Percentiles rank a stretch among this genome's conserved stretches.
Conservation (phyloP, 2,888 invertebrate genomes). For the Drosophila subquinaria region DNA sequence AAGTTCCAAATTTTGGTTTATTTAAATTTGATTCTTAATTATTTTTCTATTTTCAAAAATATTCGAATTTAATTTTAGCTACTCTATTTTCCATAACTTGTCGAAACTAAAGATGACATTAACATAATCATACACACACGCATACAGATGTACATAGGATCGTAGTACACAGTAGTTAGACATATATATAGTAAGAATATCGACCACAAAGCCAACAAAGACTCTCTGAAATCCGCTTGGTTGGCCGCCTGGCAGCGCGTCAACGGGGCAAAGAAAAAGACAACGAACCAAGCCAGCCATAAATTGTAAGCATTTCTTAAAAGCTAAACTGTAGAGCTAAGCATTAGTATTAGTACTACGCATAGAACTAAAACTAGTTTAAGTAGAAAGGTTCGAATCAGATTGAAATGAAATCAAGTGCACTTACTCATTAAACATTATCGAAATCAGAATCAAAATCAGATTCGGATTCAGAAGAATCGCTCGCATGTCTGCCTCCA, state of each 20-base stretch:
- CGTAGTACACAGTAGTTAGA: conserved; percentile 42
- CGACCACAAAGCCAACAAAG: conserved; percentile 85
- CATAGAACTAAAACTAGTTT: conserved; percentile 61
- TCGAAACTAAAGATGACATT: conserved; percentile 6
- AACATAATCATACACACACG: conserved; percentile 22
- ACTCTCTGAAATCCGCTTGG: conserved; percentile 81
- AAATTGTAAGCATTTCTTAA: conserved; percentile 81
- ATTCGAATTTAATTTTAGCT: background rate
- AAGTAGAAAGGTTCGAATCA: conserved; percentile 14
- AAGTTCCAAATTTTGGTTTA: background rate
- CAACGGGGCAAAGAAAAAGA: conserved; percentile 39
- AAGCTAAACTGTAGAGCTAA: conserved; percentile 38
- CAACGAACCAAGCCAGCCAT: conserved; percentile 77
- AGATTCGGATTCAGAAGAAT: conserved; percentile 7
- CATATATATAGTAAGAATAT: conserved; percentile 1
- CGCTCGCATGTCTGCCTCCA: conserved; percentile 59
- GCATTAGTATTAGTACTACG: conserved; percentile 39
- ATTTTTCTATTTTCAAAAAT: background rate
- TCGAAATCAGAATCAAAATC: conserved; percentile 22
- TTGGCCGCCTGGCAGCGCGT: conserved; percentile 45
- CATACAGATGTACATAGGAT: conserved; percentile 35
- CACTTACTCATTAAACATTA: conserved; percentile 64
- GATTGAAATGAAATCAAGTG: conserved; percentile 55
- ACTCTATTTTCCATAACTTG: background rate
- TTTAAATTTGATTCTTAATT: background rate